Conservation (phyloP, 2,113 vertebrate species). For the Python bivittatus region DNA sequence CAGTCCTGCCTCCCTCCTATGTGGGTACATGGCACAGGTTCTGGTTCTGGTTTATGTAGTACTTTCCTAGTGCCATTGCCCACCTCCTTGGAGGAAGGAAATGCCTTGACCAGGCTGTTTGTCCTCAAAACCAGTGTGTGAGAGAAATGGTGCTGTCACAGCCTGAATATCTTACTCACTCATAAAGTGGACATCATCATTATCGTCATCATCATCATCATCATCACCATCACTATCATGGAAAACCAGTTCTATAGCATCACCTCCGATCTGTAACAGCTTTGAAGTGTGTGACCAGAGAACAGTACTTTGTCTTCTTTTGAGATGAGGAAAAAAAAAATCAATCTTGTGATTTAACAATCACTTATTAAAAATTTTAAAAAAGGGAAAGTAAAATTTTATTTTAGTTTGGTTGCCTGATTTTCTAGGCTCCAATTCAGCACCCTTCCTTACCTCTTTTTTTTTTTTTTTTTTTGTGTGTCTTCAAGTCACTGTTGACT, state of each 20-base stretch:
- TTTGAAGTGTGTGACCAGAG: too few relatives aligned
- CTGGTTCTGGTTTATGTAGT: neutral
- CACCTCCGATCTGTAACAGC: too few relatives aligned
- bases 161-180: neutral
- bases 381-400: neutral
- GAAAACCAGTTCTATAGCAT: neutral
- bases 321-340: too few relatives aligned
- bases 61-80: neutral
- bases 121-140: neutral
- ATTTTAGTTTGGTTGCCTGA: neutral
- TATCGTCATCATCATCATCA: neutral
- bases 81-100: neutral
- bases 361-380: neutral
- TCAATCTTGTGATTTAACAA: neutral
- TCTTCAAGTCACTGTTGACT: neutral
- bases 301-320: too few relatives aligned
- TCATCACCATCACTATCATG: neutral
- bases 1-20: neutral
- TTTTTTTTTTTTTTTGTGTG: neutral
- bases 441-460: neutral
- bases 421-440: neutral
- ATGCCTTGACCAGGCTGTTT: neutral
- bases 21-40: neutral
- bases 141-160: neutral
- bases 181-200: neutral